Conservation (phyloP, 2,797 vertebrate genomes). For the Hydrolagus colliei region DNA sequence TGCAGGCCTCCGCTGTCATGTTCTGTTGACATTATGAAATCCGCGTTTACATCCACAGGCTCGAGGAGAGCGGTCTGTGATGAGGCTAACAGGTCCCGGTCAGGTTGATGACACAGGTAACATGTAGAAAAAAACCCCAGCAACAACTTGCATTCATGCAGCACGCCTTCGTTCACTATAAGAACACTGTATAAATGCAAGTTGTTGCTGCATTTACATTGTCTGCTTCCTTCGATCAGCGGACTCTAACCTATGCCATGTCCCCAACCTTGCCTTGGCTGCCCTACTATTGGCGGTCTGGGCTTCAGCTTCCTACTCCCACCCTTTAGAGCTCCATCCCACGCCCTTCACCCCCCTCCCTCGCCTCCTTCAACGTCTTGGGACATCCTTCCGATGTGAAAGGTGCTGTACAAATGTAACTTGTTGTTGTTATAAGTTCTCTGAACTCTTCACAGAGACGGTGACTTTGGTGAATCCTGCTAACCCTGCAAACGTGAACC, state of each 20-base stretch:
- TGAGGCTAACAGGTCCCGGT: neutral
- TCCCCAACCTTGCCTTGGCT: neutral
- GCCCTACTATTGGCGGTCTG: neutral
- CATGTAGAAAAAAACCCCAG: neutral
- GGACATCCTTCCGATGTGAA: no score
- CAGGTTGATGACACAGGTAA: neutral
- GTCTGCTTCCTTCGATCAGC: no score
- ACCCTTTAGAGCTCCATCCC: neutral
- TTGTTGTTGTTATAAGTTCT: neutral
- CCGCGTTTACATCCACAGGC: neutral
- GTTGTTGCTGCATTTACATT: neutral
- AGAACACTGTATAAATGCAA: neutral
- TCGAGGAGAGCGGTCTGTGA: neutral
- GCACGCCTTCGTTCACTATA: neutral
- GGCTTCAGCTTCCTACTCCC: neutral
- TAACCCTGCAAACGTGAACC: no score
- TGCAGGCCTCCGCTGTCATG: conserved; percentile 15
- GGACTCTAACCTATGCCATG: neutral
- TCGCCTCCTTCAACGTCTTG: neutral
- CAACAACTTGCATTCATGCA: neutral
- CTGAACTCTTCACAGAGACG: neutral
- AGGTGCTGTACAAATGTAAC: neutral
- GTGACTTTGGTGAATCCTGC: no score
- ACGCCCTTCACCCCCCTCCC: neutral
- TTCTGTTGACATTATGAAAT: neutral